phyloP scores from a whole-genome alignment of 2,113 vertebrate genomes.

The Romanogobio albipinnatus region DNA sequence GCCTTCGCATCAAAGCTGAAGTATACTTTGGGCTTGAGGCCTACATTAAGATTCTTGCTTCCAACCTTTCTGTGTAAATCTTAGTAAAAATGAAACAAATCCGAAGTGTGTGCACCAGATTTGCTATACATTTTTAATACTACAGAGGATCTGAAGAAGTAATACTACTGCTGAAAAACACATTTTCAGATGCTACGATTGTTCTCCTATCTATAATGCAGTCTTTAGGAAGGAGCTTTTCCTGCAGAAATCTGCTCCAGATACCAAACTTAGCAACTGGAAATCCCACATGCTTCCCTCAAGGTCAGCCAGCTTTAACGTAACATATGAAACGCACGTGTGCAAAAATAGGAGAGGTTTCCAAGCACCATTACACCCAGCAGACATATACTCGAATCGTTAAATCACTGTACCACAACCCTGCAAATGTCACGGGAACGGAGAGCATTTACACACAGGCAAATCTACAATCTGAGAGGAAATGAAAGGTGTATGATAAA shows the following conservation, averaged over 20 bases:
- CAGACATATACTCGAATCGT: slow-evolving; percentile 5
- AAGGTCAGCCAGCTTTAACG: slow-evolving; percentile 11
- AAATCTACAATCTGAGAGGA: slow-evolving; percentile 5
- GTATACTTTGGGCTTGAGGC: neutral
- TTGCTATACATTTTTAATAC: neutral
- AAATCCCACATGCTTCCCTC: slow-evolving; percentile 15
- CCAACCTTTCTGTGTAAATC: neutral
- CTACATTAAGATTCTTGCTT: neutral
- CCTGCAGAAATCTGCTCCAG: neutral
- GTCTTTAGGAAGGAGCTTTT: neutral
- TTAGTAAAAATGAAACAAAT: neutral
- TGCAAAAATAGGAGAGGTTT: neutral
- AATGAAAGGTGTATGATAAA: slow-evolving; percentile 6
- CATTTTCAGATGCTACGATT: neutral
- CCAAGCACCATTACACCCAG: neutral
- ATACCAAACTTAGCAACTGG: neutral
- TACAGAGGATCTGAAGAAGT: neutral
- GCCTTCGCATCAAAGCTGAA: neutral
- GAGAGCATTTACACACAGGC: slow-evolving; percentile 2
- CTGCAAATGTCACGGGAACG: slow-evolving; percentile 13
- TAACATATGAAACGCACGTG: neutral
- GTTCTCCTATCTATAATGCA: neutral
- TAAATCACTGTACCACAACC: neutral
- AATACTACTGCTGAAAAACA: neutral
- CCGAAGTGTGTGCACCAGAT: neutral